A percentile compares a stretch with the other conserved stretches of the same genome.
These are phyloP conservation scores for Aeoliscus strigatus DNA, from an alignment of 2,797 vertebrate genomes.

Conservation along the genomic window DNA sequence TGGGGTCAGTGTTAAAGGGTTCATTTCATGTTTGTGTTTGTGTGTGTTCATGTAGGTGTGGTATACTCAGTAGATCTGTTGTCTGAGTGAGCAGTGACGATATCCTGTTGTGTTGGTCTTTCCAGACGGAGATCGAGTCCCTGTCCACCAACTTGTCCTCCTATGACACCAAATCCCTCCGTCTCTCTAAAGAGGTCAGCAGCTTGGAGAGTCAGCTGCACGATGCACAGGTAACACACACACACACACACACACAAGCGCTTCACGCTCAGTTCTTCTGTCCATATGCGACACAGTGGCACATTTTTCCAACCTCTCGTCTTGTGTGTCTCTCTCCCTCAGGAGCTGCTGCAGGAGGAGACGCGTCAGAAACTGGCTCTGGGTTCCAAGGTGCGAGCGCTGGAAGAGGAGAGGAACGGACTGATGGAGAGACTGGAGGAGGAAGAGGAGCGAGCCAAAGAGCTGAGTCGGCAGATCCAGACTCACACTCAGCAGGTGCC, in stretches of 20 bases:
- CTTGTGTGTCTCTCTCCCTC: constrained; percentile 4
- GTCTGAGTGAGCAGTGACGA: too few relatives aligned
- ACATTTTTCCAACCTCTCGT: background rate
- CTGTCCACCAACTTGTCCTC: constrained; percentile 74
- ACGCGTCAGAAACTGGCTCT: constrained; percentile 83
- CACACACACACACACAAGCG: constrained; percentile 34
- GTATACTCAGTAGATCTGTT: too few relatives aligned
- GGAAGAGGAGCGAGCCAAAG: constrained; percentile 80
- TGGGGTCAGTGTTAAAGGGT: too few relatives aligned
- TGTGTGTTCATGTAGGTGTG: too few relatives aligned
- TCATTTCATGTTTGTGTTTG: too few relatives aligned
- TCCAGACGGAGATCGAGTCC: constrained; percentile 81
- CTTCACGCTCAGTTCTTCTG: background rate
- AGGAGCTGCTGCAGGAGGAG: constrained; percentile 89
- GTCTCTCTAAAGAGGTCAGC: constrained; percentile 83
- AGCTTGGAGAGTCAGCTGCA: constrained; percentile 83
- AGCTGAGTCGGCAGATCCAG: constrained; percentile 81
- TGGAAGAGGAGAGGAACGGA: constrained; percentile 83
- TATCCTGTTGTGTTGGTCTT: constrained; percentile 14
- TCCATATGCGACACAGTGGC: too few relatives aligned
- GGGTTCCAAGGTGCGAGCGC: constrained; percentile 76
- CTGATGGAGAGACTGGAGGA: constrained; percentile 86
- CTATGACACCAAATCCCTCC: constrained; percentile 80
- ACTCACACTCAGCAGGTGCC: constrained; percentile 81
- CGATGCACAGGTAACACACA: constrained; percentile 80